phyloP scores from a whole-genome alignment of 2,888 invertebrate genomes.

The Rhamnusium bicolor region DNA sequence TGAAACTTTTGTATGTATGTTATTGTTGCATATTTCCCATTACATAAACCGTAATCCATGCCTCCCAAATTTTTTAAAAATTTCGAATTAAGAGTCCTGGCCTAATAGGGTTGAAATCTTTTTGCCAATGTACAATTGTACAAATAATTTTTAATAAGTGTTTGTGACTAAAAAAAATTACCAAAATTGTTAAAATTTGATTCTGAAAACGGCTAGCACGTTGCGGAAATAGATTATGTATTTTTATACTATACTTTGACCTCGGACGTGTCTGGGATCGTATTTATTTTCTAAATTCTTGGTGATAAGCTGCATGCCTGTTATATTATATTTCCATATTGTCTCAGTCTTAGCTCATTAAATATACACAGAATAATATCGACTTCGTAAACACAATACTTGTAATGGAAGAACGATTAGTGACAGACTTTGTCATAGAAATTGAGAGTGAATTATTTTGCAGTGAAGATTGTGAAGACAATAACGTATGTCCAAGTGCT shows the following conservation, averaged over 20 bases:
- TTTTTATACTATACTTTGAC: not conserved
- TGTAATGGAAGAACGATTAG: slow-evolving; percentile 9
- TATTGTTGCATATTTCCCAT: too few relatives aligned
- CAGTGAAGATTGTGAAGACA: not conserved
- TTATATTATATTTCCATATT: not conserved
- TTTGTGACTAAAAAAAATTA: not conserved
- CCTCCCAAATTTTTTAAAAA: too few relatives aligned
- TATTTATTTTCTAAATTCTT: not conserved
- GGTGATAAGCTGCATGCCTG: not conserved
- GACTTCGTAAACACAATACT: not conserved
- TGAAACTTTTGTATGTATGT: too few relatives aligned
- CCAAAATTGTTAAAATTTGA: not conserved
- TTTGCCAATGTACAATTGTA: too few relatives aligned
- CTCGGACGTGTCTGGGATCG: not conserved
- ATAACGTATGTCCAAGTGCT: not conserved
- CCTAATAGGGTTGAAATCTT: too few relatives aligned
- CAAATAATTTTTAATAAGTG: too few relatives aligned
- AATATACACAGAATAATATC: not conserved
- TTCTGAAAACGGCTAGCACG: not conserved
- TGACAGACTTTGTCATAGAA: slow-evolving; percentile 11
- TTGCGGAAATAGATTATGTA: not conserved
- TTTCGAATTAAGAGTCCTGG: too few relatives aligned
- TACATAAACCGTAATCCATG: too few relatives aligned
- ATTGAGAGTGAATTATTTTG: slow-evolving; percentile 11
- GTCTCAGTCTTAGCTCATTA: not conserved